A percentile compares a stretch with the other conserved stretches of the same genome.
Conservation (phyloP, 2,113 vertebrate species). For the Calidris pugnax region DNA sequence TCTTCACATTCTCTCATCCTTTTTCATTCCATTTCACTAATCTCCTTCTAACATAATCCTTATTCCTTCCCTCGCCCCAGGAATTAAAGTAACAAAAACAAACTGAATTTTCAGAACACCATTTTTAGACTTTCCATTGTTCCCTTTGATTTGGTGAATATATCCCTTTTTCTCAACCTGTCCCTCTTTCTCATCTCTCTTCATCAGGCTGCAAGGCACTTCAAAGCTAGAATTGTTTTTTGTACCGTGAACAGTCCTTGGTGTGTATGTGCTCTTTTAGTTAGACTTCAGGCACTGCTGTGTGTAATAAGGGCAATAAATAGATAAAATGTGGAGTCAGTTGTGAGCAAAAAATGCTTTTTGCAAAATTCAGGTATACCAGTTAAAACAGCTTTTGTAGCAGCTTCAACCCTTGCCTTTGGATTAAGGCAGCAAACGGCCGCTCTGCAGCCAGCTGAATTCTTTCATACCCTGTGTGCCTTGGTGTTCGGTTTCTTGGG, state of each 20-base stretch:
- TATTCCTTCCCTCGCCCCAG: not conserved
- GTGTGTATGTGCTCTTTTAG: not conserved
- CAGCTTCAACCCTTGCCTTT: not conserved
- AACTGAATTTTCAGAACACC: not conserved
- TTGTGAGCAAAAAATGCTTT: not conserved
- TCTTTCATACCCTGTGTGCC: fast-evolving
- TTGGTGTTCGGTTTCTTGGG: not conserved
- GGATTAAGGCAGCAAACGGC: not conserved
- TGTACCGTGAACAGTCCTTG: not conserved
- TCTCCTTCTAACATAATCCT: not conserved
- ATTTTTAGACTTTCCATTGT: not conserved
- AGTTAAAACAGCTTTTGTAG: not conserved
- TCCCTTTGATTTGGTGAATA: not conserved
- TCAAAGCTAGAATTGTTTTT: not conserved
- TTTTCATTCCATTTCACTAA: not conserved
- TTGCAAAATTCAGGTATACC: not conserved
- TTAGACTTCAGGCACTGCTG: not conserved
- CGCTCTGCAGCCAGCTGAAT: not conserved
- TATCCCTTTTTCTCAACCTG: not conserved
- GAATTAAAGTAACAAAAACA: not conserved
- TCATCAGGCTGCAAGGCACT: not conserved
- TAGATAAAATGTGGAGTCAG: not conserved
- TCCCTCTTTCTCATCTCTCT: not conserved
- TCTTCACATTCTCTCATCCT: not conserved
- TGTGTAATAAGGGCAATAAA: not conserved